Evolutionary conservation across 2,113 vertebrate species (phyloP).

Genomic region (Empidonax alnorum): DNA sequence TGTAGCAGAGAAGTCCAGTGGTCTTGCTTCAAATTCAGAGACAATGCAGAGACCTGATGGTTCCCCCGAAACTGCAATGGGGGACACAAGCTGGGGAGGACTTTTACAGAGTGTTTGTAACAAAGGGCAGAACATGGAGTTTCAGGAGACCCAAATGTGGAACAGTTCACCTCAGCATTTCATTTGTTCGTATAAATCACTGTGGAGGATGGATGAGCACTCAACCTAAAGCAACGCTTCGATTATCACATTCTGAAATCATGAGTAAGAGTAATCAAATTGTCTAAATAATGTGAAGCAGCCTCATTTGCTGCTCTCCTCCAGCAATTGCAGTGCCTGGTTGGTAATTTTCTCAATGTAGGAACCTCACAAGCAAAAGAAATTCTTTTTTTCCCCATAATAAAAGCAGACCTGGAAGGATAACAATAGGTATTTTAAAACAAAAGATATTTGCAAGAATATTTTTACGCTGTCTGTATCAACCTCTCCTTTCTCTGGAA

Average conservation of each 20-base stretch:
- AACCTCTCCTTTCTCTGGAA: conserved; percentile 38
- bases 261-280: conserved; percentile 54
- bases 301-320: conserved; percentile 37
- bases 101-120: neutral
- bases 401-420: conserved; percentile 14
- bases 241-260: conserved; percentile 60
- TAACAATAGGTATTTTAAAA: conserved; percentile 28
- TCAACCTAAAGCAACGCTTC: conserved; percentile 48
- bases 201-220: conserved; percentile 16
- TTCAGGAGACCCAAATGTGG: conserved; percentile 12
- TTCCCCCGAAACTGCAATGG: neutral
- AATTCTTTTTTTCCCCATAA: neutral
- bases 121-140: neutral
- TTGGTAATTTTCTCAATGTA: conserved; percentile 52
- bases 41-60: neutral
- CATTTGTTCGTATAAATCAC: conserved; percentile 42
- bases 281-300: conserved; percentile 64
- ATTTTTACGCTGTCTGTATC: neutral
- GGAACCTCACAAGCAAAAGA: conserved; percentile 21
- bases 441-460: neutral
- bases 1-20: neutral
- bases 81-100: neutral
- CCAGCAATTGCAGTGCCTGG: conserved; percentile 48
- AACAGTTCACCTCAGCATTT: conserved; percentile 35
- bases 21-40: conserved; percentile 4